Evolutionary conservation across 2,113 vertebrate genomes (phyloP).

Genomic region (Rhinichthys klamathensis): DNA sequence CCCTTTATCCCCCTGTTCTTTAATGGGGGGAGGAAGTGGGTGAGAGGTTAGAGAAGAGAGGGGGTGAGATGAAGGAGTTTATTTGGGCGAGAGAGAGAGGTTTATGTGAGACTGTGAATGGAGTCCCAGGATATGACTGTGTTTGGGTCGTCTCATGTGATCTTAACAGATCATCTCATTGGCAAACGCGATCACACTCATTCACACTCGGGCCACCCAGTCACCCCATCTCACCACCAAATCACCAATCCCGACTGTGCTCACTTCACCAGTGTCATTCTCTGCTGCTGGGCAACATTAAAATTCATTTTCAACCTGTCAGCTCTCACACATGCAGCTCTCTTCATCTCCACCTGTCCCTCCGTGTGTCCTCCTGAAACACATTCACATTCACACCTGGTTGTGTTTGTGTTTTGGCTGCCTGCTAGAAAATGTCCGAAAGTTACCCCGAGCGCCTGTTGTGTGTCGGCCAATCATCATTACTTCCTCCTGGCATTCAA

Average conservation of each 20-base stretch:
- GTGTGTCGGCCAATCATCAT: slow-evolving; percentile 46
- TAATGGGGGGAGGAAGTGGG: slow-evolving; percentile 69
- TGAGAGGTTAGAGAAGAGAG: slow-evolving; percentile 69
- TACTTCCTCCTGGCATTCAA: slow-evolving; percentile 1
- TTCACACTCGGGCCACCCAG: slow-evolving; percentile 54
- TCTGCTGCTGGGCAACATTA: background rate
- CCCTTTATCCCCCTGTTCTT: slow-evolving; percentile 60
- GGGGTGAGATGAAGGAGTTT: slow-evolving; percentile 53
- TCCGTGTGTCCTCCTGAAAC: slow-evolving; percentile 1
- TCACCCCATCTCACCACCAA: slow-evolving; percentile 62
- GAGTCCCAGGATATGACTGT: slow-evolving; percentile 32
- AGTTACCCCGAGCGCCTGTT: slow-evolving; percentile 54
- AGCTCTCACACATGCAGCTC: background rate
- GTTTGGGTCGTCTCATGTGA: slow-evolving; percentile 32
- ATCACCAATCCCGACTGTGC: slow-evolving; percentile 49
- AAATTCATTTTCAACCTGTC: background rate
- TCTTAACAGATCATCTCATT: background rate
- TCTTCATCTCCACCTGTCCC: background rate
- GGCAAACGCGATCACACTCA: background rate
- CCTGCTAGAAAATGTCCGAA: slow-evolving; percentile 6
- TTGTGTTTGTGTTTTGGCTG: slow-evolving; percentile 26
- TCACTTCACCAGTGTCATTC: background rate
- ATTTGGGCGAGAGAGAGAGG: slow-evolving; percentile 15
- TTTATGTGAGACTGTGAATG: background rate
- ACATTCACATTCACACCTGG: slow-evolving; percentile 16